Evolutionary conservation across 2,888 invertebrate species (phyloP), one percentile per base, ranked within the genome.

Genomic region (Cosmopolites sordidus): DNA sequence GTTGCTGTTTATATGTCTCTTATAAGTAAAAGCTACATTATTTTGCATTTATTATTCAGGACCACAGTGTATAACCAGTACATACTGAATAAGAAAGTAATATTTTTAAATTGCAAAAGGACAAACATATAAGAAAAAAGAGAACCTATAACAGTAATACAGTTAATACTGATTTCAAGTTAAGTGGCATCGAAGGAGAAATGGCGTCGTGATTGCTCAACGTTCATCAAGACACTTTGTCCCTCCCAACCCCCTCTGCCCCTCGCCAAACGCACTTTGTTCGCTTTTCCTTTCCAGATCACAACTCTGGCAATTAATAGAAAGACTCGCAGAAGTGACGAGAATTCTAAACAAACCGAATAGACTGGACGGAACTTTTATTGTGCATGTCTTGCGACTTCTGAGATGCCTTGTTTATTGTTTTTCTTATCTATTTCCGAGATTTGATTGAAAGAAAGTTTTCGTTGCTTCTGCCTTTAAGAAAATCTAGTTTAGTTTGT

Each of bases 231-330:
- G 66, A 65, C 66, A 67, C 69, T 69, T 69, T 67, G 59, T 61
- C 57, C 62, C 58, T 61, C 65, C 64, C 63, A 8, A 22, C 22
- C 22, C 4, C 22, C 22, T 8, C 22, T 22, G 4, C 8, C 22
- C 22, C 4, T 22, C 22, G 22, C 3, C 56, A 60, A 58, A 59
- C 60, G 64, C 64, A 50, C 63, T 62, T 61, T 63, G 60, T 59
- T 60, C 61, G 56, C 60, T 58, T 60, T 61, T 66, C 65, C 67
- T 64, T 67, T 70, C 66, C 64, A 68, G 72, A 71, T 73, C 71
- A 73, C 70, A 71, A 69, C 70, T 68, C 65, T 64, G 66, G 70
- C 71, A 73, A 73, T 73, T 73, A 73, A 73, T 71, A 72, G 71
- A 69, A 71, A 71, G 70, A 69, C 69, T 68, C 62, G 64, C 65